phyloP scores from a whole-genome alignment of 2,797 vertebrate species.

The Enteromius trimaculatus region DNA sequence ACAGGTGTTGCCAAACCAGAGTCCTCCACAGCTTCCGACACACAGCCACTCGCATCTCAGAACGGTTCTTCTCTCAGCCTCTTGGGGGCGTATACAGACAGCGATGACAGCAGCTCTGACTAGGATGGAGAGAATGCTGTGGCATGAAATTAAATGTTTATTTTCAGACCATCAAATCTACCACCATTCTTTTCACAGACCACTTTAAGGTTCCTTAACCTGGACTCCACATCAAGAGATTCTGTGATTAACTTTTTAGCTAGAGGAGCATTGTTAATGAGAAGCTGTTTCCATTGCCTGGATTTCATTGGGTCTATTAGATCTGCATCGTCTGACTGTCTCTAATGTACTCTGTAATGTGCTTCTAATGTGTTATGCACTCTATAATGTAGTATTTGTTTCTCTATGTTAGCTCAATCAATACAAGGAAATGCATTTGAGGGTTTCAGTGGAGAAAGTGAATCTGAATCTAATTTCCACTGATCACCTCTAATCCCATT shows the following conservation, averaged over 20 bases:
- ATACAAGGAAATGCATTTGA: constrained; percentile 25
- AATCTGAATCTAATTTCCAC: background rate
- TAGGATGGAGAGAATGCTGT: background rate
- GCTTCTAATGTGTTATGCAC: constrained; percentile 9
- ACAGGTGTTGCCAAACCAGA: constrained; percentile 44
- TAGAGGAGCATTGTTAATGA: background rate
- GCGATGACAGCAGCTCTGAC: constrained; percentile 81
- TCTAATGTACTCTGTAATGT: constrained; percentile 20
- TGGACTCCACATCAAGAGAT: background rate
- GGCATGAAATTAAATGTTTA: background rate
- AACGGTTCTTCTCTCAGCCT: constrained; percentile 84
- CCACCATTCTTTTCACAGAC: background rate
- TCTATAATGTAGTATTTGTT: constrained; percentile 9
- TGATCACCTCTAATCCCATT: background rate
- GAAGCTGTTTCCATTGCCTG: constrained; percentile 4
- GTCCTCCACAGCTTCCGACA: constrained; percentile 24
- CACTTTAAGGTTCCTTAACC: background rate
- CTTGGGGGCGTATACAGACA: constrained; percentile 88
- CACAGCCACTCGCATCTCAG: constrained; percentile 48
- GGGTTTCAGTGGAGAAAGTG: background rate
- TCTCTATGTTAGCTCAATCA: background rate
- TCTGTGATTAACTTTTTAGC: background rate
- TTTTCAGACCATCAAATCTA: background rate
- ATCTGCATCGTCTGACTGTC: background rate
- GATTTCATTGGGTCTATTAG: background rate